Evolutionary conservation across 1,140 invertebrate species (phyloP).

Genomic region (Phocides pigmalion): DNA sequence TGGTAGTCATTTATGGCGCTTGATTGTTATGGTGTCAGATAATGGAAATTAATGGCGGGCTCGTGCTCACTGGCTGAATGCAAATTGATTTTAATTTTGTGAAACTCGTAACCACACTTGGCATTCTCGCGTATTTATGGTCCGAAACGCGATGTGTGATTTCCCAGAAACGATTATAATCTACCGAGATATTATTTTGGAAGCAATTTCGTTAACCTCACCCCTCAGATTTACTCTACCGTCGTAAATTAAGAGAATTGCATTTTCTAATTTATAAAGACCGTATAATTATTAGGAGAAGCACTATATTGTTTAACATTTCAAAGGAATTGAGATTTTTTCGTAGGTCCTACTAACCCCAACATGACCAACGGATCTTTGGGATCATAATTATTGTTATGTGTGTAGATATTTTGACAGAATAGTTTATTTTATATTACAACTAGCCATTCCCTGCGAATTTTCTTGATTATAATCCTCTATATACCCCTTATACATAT

Average conservation of each 20-base stretch:
- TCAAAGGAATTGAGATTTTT: too few relatives aligned
- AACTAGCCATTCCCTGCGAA: too few relatives aligned
- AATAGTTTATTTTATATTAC: too few relatives aligned
- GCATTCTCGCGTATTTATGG: slow-evolving; percentile 32
- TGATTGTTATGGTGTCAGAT: slow-evolving; percentile 44
- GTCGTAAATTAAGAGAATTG: neutral
- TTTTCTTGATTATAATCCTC: too few relatives aligned
- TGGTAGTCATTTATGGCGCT: slow-evolving; percentile 32
- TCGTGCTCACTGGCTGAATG: slow-evolving; percentile 38
- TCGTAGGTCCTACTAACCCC: too few relatives aligned
- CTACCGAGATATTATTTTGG: slow-evolving; percentile 17
- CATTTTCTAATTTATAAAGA: neutral
- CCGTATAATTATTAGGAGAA: neutral
- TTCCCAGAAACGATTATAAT: slow-evolving; percentile 33
- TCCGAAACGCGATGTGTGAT: slow-evolving; percentile 23
- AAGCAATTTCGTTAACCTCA: slow-evolving; percentile 5
- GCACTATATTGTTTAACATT: too few relatives aligned
- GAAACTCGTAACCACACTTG: slow-evolving; percentile 21
- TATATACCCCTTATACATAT: too few relatives aligned
- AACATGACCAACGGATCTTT: too few relatives aligned
- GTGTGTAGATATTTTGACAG: too few relatives aligned
- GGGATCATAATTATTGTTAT: too few relatives aligned
- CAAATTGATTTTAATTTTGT: slow-evolving; percentile 42
- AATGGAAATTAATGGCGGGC: slow-evolving; percentile 44
- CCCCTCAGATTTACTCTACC: neutral